A percentile compares a stretch with the other conserved stretches of the same genome.
Conservation (phyloP, 2,113 vertebrate species). For the Cyanoramphus novaezelandiae region DNA sequence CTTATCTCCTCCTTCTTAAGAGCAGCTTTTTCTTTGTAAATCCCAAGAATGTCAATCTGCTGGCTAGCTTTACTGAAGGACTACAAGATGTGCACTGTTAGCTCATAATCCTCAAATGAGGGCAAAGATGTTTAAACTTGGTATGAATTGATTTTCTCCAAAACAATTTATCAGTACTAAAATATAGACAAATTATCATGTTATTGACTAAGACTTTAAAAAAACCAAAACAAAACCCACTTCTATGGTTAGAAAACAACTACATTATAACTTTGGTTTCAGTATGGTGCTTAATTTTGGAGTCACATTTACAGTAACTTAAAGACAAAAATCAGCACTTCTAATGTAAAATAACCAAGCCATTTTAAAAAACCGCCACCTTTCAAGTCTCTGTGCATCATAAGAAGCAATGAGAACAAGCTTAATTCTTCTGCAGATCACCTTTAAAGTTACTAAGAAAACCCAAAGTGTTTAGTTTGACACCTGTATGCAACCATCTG, state of each 20-base stretch:
- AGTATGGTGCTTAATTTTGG: not conserved
- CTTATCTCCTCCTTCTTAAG: not conserved
- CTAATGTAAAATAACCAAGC: not conserved
- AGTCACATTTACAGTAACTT: not conserved
- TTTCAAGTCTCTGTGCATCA: not conserved
- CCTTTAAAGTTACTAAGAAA: not conserved
- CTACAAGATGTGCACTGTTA: not conserved
- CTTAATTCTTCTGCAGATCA: not conserved
- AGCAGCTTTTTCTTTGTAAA: not conserved
- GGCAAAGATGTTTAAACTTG: not conserved
- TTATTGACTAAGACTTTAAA: not conserved
- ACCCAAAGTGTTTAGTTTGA: not conserved
- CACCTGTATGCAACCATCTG: not conserved
- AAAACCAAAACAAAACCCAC: too few relatives aligned
- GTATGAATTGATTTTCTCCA: not conserved
- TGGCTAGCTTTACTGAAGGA: not conserved
- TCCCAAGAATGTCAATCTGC: not conserved
- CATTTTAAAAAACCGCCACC: not conserved
- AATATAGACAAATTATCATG: not conserved
- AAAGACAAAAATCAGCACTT: not conserved
- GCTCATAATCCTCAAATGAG: not conserved
- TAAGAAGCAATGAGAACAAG: not conserved
- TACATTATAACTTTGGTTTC: constrained; percentile 21
- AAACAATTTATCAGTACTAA: not conserved
- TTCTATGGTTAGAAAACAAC: not conserved